These are phyloP conservation scores for Ctenopoma kingsleyae DNA, from an alignment of 2,797 vertebrate genomes.

Conservation along the genomic window DNA sequence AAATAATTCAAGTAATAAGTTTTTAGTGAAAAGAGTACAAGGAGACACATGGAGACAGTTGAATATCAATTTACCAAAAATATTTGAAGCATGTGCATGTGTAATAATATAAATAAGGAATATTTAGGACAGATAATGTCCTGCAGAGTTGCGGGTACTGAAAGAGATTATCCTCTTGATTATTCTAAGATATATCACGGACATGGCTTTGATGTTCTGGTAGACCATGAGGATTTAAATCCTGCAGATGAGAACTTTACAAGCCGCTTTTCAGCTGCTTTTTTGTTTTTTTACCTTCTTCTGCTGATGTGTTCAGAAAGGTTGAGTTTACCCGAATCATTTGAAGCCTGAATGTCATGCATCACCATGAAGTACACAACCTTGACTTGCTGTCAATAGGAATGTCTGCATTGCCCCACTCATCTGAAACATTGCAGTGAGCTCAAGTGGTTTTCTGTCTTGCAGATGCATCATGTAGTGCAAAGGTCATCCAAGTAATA, in stretches of 20 bases:
- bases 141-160: neutral
- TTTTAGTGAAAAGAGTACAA: neutral
- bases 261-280: neutral
- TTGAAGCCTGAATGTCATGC: neutral
- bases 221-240: neutral
- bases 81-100: neutral
- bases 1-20: neutral
- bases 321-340: neutral
- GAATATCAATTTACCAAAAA: neutral
- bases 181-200: neutral
- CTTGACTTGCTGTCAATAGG: constrained; percentile 11
- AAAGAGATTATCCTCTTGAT: constrained; percentile 5
- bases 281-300: neutral
- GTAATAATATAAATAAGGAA: neutral
- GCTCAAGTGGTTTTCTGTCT: constrained; percentile 1
- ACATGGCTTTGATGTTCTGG: neutral
- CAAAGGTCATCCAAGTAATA: constrained; percentile 1
- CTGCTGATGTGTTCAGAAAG: constrained; percentile 12
- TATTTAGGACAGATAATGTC: neutral
- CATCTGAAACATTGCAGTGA: neutral
- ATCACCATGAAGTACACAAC: neutral
- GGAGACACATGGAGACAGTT: neutral
- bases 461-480: neutral
- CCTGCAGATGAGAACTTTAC: neutral
- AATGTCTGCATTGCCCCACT: neutral